These are phyloP conservation scores for Andrena marginata DNA, from an alignment of 2,888 invertebrate genomes.

Conservation along the genomic window DNA sequence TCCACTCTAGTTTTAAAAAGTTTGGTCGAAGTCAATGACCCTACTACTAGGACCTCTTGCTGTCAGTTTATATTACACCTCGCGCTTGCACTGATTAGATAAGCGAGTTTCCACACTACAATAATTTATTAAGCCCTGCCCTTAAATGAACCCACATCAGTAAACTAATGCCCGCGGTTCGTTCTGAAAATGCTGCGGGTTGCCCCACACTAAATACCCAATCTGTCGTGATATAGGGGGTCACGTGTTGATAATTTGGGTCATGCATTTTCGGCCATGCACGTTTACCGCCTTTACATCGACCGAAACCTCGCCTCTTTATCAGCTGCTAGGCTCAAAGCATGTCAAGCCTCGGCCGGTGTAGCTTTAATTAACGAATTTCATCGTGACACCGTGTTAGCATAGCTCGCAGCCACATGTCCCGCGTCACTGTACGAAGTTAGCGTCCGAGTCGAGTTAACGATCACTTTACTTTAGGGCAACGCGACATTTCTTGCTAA, in stretches of 20 bases:
- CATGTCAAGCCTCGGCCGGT: neutral
- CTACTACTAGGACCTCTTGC: too few species aligned
- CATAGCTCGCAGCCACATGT: neutral
- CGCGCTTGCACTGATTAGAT: neutral
- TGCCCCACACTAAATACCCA: neutral
- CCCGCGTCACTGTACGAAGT: neutral
- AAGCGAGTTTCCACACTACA: neutral
- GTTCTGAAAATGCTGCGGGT: conserved; percentile 34
- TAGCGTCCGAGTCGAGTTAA: neutral
- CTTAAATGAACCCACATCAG: conserved; percentile 12
- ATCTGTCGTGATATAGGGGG: conserved; percentile 48
- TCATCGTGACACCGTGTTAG: conserved; percentile 27
- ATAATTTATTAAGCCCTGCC: conserved; percentile 11
- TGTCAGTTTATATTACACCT: too few species aligned
- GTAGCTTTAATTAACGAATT: conserved; percentile 45
- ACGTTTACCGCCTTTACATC: conserved; percentile 52
- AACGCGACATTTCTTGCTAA: neutral
- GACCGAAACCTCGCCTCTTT: conserved; percentile 31
- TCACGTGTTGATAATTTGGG: conserved; percentile 64
- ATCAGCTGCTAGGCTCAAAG: conserved; percentile 24
- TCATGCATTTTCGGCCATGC: conserved; percentile 62
- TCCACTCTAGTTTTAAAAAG: too few species aligned
- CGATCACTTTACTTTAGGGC: neutral
- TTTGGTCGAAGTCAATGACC: too few species aligned
- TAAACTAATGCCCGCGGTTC: conserved; percentile 23